Base-by-base conservation (phyloP, 2,797 vertebrate genomes). In the Acridotheres tristis region DNA sequence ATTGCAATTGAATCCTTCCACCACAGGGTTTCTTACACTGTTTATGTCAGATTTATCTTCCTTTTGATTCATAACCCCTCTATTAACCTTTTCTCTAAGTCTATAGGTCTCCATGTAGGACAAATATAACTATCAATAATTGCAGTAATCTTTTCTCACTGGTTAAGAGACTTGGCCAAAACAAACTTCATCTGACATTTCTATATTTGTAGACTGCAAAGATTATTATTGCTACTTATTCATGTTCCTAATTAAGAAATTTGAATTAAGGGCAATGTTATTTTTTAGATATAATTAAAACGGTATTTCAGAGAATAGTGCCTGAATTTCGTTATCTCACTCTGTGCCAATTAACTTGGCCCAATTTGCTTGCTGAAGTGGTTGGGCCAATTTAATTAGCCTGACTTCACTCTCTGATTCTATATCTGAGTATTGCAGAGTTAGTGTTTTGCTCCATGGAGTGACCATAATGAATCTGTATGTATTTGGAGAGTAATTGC, bases 281-380 rank as follows among this genome's bases (percentile, higher is more conserved):
- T 68, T 96, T 77, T 85, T 96, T 85, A 87, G 30, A 84, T 95
- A 93, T 94, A 97, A 97, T 97, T 98, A 97, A 97, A 98, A 85
- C 1, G 1, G 48, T 94, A 96, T 97, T 97, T 98, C 89, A 96
- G 48, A 91, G 29, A 93, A 42, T 77, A 80, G 69, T 71, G 75
- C 58, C 65, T 95, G 85, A 93, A 93, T 96, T 94, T 88, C 21
- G 73, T 96, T 94, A 94, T 91, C 94, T 94, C 27, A 67, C 62
- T 75, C 62, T 85, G 30, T 48, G 82, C 93, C 94, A 97, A 96
- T 90, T 96, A 96, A 95, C 59, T 93, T 93, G 87, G 65, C 40
- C 84, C 89, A 83, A 42, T 92, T 93, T 95, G 47, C 82, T 94
- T 92, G 69, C 34, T 88, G 78, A 95, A 95, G 43, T 75, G 42